Evolutionary conservation across 2,888 invertebrate species (phyloP).

Genomic region (Lycocerus yunnanus): DNA sequence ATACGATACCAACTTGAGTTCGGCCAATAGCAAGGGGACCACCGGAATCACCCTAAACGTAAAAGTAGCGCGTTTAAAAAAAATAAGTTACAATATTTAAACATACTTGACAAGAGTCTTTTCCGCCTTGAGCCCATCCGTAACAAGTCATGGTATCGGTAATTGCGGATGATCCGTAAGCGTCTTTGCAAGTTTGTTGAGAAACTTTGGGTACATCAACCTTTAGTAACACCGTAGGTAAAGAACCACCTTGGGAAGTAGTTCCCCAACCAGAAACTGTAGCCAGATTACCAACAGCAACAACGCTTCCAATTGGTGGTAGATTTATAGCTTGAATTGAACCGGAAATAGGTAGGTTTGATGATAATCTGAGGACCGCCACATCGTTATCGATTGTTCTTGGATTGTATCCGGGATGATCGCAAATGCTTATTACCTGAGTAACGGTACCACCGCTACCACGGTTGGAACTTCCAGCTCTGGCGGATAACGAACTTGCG

Average conservation of each 20-base stretch:
- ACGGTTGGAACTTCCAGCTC: not conserved
- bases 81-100: not conserved
- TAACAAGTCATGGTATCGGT: not conserved
- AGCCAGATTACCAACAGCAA: not conserved
- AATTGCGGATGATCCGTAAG: not conserved
- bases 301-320: not conserved
- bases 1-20: conserved; percentile 6
- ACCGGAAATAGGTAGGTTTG: not conserved
- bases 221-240: not conserved
- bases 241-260: no score
- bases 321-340: not conserved
- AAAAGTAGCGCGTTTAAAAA: not conserved
- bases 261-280: not conserved
- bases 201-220: not conserved
- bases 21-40: not conserved
- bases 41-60: conserved; percentile 12
- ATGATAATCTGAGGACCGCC: not conserved
- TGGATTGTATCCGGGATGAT: not conserved
- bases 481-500: not conserved
- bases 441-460: not conserved
- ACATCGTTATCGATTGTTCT: not conserved
- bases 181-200: not conserved
- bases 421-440: not conserved
- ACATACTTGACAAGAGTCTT: not conserved
- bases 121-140: not conserved